Evolutionary conservation across 2,113 vertebrate genomes (phyloP).

Genomic region (Heteronetta atricapilla): DNA sequence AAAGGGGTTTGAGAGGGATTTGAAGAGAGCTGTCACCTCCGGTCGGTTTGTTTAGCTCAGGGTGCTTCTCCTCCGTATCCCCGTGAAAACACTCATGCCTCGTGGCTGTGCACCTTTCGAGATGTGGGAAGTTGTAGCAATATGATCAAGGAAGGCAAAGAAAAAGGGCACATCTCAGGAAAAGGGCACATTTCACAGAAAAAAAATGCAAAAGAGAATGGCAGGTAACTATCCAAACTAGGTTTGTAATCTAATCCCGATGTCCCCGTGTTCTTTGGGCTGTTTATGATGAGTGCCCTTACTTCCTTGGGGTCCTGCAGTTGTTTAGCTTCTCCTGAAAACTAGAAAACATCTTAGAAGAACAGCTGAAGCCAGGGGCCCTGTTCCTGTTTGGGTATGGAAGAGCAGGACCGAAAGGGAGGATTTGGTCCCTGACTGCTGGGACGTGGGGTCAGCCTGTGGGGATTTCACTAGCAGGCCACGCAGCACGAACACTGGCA

Average conservation of each 20-base stretch:
- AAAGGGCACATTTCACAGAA: not conserved
- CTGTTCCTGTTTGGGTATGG: not conserved
- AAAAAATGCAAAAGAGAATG: not conserved
- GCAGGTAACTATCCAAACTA: not conserved
- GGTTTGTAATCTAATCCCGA: not conserved
- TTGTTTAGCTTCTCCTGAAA: not conserved
- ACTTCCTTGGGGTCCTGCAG: not conserved
- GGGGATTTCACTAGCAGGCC: not conserved
- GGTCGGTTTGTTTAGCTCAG: not conserved
- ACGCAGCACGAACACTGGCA: not conserved
- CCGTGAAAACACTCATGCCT: accelerated
- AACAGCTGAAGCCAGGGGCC: not conserved
- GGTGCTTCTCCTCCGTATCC: not conserved
- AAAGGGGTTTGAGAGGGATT: not conserved
- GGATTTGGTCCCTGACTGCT: not conserved
- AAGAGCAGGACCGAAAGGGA: not conserved
- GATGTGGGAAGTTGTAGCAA: not conserved
- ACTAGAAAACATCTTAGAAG: not conserved
- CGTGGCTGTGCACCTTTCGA: not conserved
- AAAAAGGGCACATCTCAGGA: too few species aligned
- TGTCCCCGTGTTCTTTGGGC: not conserved
- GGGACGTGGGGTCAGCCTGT: not conserved
- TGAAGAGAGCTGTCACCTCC: not conserved
- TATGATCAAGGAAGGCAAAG: not conserved
- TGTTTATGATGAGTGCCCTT: not conserved